Evolutionary conservation across 2,888 invertebrate species (phyloP).

Genomic region (Diachrysia chrysitis): DNA sequence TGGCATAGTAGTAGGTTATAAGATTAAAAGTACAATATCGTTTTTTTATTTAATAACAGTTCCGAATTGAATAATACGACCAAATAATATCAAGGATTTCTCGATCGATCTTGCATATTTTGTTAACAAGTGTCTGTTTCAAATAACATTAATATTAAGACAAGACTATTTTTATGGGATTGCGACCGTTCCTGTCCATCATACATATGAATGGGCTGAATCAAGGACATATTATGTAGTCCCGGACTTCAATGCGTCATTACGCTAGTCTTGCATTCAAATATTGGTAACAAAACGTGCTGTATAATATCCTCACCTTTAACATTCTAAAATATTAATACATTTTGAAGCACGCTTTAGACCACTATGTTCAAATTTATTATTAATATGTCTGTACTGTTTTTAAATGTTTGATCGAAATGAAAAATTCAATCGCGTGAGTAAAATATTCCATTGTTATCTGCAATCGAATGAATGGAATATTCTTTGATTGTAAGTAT

Average conservation of each 20-base stretch:
- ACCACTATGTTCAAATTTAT: conserved; percentile 13
- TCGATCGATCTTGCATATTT: conserved; percentile 23
- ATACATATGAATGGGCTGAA: conserved; percentile 73
- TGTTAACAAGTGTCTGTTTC: conserved; percentile 30
- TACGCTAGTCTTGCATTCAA: conserved; percentile 60
- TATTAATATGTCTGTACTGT: conserved; percentile 6
- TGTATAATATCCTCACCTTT: conserved; percentile 48
- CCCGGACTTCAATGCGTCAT: conserved; percentile 63
- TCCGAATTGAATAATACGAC: not conserved
- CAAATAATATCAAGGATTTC: conserved; percentile 9
- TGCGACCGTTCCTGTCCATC: conserved; percentile 59
- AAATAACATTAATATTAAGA: conserved; percentile 41
- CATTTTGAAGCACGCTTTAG: conserved; percentile 25
- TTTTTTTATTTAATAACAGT: not conserved
- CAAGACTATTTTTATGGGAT: conserved; percentile 41
- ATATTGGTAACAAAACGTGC: conserved; percentile 49
- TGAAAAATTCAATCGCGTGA: conserved; percentile 28
- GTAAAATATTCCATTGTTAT: conserved; percentile 37
- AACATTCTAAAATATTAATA: conserved; percentile 29
- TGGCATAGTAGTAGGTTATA: too few relatives aligned
- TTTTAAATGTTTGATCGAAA: conserved; percentile 34
- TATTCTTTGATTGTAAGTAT: conserved; percentile 28
- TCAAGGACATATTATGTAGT: conserved; percentile 74
- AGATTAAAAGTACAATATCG: not conserved
- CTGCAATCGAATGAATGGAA: conserved; percentile 23